Evolutionary conservation across 2,113 vertebrate species (phyloP).

Genomic region (Lepidiolamprologus cunningtoni): DNA sequence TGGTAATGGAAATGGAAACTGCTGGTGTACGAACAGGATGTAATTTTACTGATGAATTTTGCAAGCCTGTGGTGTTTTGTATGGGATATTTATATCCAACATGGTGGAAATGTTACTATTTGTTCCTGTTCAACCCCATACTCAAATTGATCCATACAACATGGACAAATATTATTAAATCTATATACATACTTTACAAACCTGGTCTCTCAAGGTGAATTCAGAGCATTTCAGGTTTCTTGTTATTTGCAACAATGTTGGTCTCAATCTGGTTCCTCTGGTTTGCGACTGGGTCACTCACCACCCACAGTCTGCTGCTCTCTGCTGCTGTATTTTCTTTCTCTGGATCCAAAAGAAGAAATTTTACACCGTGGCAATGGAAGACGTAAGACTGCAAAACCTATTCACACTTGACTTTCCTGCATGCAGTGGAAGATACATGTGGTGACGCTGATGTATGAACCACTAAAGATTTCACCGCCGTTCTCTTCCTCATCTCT

Average conservation of each 20-base stretch:
- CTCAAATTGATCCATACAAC: not conserved
- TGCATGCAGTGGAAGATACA: not conserved
- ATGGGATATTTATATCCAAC: not conserved
- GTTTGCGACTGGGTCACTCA: not conserved
- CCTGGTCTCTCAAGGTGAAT: not conserved
- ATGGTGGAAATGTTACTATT: not conserved
- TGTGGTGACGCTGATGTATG: not conserved
- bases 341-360: not conserved
- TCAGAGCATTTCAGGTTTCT: not conserved
- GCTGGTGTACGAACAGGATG: not conserved
- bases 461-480: not conserved
- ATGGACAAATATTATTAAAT: not conserved
- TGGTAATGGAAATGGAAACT: not conserved
- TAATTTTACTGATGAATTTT: not conserved
- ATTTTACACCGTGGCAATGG: not conserved
- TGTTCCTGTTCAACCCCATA: not conserved
- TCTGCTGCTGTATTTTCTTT: not conserved
- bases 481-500: not conserved
- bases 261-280: not conserved
- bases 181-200: not conserved
- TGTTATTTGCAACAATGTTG: not conserved
- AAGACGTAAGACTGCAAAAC: not conserved
- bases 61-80: not conserved
- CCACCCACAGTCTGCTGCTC: not conserved
- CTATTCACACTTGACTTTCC: not conserved